A percentile compares a stretch with the other conserved stretches of the same genome.
These are phyloP conservation scores for Cettia cetti DNA, from an alignment of 2,113 vertebrate genomes.

Conservation along the genomic window DNA sequence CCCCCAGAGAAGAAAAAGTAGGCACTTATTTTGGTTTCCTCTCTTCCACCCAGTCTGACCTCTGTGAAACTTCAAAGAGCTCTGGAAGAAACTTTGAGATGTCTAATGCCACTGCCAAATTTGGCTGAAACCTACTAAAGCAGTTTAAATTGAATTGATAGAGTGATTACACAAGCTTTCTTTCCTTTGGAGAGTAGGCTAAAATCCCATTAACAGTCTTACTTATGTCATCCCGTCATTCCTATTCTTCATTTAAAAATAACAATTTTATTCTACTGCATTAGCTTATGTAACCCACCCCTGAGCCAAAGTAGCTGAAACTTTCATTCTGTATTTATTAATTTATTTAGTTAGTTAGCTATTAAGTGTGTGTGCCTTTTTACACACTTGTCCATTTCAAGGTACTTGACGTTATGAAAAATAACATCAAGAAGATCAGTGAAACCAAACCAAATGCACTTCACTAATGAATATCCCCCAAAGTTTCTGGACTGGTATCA, in stretches of 20 bases:
- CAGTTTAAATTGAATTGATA: slow-evolving; percentile 10
- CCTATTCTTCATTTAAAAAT: slow-evolving; percentile 62
- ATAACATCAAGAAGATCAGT: neutral
- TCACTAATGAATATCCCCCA: neutral
- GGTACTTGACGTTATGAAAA: neutral
- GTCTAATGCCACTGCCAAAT: neutral
- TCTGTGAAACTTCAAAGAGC: neutral
- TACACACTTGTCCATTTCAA: neutral
- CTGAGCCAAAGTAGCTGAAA: slow-evolving; percentile 39
- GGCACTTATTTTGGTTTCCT: neutral
- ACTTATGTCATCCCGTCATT: slow-evolving; percentile 43
- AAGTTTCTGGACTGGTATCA: neutral
- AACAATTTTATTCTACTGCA: slow-evolving; percentile 39
- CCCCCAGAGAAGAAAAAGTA: neutral
- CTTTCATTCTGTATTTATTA: neutral
- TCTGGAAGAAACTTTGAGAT: neutral
- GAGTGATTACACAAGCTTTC: slow-evolving; percentile 54
- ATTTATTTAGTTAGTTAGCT: neutral
- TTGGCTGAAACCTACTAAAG: slow-evolving; percentile 6
- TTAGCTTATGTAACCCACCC: slow-evolving; percentile 61
- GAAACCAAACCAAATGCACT: neutral
- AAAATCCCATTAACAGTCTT: slow-evolving; percentile 62
- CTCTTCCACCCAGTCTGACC: neutral
- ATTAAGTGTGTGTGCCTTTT: neutral
- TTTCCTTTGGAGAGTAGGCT: slow-evolving; percentile 38